phyloP scores from a whole-genome alignment of 2,797 vertebrate species.

The Ambastaia sidthimunki region DNA sequence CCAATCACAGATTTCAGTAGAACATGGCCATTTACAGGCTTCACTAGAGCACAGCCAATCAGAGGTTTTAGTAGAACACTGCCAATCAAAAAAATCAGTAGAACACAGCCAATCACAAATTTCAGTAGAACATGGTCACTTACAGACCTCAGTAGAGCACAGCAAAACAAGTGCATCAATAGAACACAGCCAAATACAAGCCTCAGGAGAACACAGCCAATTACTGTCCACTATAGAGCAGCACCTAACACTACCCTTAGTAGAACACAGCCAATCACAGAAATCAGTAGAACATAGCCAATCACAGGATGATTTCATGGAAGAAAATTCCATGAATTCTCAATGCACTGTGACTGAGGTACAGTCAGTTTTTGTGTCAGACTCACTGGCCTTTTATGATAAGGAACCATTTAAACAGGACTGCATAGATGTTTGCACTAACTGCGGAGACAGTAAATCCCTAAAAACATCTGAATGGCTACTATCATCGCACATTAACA shows the following conservation, averaged over 20 bases:
- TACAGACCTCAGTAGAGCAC: not conserved
- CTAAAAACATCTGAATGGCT: not conserved
- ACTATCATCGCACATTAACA: constrained; percentile 9
- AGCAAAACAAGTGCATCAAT: not conserved
- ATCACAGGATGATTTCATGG: not conserved
- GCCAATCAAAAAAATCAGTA: not conserved
- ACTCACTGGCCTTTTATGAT: constrained; percentile 8
- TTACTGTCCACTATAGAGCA: not conserved
- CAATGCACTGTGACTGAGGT: not conserved
- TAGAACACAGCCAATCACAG: not conserved
- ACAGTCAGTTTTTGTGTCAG: not conserved
- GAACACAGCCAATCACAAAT: not conserved
- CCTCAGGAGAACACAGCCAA: not conserved
- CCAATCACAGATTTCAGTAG: not conserved
- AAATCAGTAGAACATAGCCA: not conserved
- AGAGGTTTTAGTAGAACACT: not conserved
- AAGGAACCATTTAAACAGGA: constrained; percentile 15
- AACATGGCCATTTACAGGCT: not conserved
- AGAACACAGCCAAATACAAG: not conserved
- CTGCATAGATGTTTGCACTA: not conserved
- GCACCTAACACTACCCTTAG: not conserved
- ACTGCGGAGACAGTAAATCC: not conserved
- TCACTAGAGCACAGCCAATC: not conserved
- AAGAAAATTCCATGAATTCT: not conserved
- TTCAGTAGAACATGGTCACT: not conserved